These are phyloP conservation scores for Psettodes erumei DNA, from an alignment of 2,113 vertebrate genomes.

Conservation along the genomic window DNA sequence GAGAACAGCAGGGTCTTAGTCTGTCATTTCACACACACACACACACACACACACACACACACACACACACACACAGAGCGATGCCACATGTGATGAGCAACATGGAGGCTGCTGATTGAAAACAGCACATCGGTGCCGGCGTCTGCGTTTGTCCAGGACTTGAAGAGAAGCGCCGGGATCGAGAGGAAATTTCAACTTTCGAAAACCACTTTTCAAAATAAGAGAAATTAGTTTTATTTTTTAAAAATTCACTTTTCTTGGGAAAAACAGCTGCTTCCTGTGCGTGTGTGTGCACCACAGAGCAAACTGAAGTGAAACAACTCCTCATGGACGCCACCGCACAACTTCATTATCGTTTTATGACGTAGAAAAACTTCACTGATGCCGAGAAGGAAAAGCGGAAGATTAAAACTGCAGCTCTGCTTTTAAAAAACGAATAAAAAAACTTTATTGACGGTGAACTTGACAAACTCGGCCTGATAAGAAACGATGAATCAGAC, in stretches of 20 bases:
- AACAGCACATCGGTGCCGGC: constrained; percentile 29
- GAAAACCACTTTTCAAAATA: background rate
- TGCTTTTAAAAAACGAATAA: no score
- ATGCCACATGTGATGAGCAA: constrained; percentile 45
- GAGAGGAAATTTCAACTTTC: background rate
- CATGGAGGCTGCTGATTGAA: constrained; percentile 48
- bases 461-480: background rate
- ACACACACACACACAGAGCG: constrained; percentile 29
- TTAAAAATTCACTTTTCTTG: no score
- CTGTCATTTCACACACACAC: constrained; percentile 44
- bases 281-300: no score
- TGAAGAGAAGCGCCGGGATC: background rate
- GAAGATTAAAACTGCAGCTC: no score
- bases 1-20: constrained; percentile 55
- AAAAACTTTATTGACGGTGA: no score
- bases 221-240: background rate
- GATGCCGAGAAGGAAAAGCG: no score
- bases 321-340: no score
- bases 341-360: no score
- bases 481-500: no score
- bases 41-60: constrained; percentile 30
- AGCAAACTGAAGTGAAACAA: no score
- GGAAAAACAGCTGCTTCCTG: no score
- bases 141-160: background rate
- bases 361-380: no score